Percentiles rank a stretch among this genome's conserved stretches.
phyloP scores from a whole-genome alignment of 2,888 invertebrate genomes.

The Lampropteryx suffumata region DNA sequence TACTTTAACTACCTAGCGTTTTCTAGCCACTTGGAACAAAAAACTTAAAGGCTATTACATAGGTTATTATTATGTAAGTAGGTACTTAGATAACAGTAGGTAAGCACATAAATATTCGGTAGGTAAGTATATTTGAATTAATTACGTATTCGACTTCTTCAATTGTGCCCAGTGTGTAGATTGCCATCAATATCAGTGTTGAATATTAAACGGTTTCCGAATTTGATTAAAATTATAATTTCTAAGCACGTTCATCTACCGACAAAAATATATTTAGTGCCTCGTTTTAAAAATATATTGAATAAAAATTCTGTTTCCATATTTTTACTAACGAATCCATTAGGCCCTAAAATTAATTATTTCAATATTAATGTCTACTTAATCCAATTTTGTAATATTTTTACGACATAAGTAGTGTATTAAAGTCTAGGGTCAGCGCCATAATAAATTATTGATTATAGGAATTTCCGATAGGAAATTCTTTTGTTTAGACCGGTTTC shows the following conservation, averaged over 20 bases:
- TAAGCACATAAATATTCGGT: conserved; percentile 5
- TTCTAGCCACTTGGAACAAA: too few relatives aligned
- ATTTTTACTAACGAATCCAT: too few relatives aligned
- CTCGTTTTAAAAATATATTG: conserved; percentile 5
- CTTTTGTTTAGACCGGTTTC: conserved; percentile 25
- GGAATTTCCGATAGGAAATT: conserved; percentile 7
- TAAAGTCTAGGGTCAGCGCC: conserved; percentile 2
- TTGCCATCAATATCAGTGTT: conserved; percentile 16
- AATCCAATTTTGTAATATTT: background rate
- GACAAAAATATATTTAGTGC: conserved; percentile 13
- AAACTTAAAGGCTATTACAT: too few relatives aligned
- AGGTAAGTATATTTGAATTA: background rate
- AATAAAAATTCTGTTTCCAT: background rate
- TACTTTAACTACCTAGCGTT: too few relatives aligned
- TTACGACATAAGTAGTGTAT: too few relatives aligned
- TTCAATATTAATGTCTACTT: too few relatives aligned
- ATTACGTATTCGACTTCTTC: conserved; percentile 7
- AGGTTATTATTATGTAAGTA: too few relatives aligned
- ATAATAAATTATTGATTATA: too few relatives aligned
- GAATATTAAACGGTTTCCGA: conserved; percentile 24
- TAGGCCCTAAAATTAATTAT: too few relatives aligned
- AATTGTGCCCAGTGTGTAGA: conserved; percentile 21
- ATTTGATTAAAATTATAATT: conserved; percentile 14
- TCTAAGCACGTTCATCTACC: conserved; percentile 14
- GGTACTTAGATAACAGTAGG: too few relatives aligned